Conservation (phyloP, 1,140 invertebrate genomes). For the Proctacanthus coquilletti region DNA sequence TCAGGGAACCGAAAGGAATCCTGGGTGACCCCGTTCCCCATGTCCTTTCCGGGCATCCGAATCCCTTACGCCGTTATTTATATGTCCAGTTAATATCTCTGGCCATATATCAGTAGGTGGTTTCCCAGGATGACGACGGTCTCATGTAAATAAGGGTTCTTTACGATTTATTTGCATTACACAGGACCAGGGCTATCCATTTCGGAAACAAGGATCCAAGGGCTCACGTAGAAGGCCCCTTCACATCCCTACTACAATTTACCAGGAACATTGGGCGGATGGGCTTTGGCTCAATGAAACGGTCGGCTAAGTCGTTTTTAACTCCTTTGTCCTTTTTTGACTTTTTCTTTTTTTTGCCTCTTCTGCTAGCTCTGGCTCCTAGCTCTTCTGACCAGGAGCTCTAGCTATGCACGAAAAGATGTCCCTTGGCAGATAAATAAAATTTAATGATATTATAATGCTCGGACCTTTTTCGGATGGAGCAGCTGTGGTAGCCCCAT, state of each 20-base stretch:
- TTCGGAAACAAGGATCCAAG: not conserved
- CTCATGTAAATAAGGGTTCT: slow-evolving; percentile 1
- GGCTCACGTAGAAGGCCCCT: not conserved
- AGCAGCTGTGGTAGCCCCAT: too few species aligned
- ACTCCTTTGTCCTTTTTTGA: too few species aligned
- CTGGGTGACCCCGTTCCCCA: not conserved
- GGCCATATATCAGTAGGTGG: slow-evolving; percentile 1
- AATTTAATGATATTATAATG: not conserved
- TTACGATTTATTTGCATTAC: slow-evolving; percentile 1
- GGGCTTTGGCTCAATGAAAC: not conserved
- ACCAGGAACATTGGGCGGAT: not conserved
- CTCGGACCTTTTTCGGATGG: not conserved
- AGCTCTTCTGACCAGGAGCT: not conserved
- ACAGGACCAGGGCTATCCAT: not conserved
- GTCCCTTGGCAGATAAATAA: not conserved
- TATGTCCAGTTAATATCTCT: slow-evolving; percentile 1
- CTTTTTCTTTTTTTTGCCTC: too few species aligned
- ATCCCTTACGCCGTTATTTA: not conserved
- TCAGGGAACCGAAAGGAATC: not conserved
- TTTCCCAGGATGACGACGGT: slow-evolving; percentile 1
- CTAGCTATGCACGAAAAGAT: not conserved
- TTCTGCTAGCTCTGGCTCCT: too few species aligned
- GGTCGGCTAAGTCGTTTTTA: not conserved
- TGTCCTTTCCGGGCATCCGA: not conserved
- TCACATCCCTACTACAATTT: not conserved